phyloP scores from a whole-genome alignment of 2,113 vertebrate species.

The Lampris incognitus region DNA sequence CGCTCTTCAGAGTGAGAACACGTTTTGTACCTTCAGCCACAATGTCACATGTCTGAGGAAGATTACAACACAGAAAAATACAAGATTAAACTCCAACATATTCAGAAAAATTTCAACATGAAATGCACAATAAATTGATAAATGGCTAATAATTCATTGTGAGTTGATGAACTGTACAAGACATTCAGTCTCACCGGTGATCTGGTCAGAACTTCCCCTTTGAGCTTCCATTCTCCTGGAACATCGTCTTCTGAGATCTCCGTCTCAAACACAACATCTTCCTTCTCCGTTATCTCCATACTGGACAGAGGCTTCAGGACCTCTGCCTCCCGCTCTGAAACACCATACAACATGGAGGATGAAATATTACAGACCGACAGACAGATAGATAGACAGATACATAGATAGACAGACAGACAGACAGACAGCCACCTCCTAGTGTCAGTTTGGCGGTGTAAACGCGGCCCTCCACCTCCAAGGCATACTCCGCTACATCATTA shows the following conservation, averaged over 20 bases:
- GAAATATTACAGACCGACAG: conserved; percentile 1
- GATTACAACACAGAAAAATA: conserved; percentile 4
- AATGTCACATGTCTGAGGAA: conserved; percentile 91
- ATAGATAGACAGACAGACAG: background rate
- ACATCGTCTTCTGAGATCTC: conserved; percentile 95
- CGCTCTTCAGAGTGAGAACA: conserved; percentile 90
- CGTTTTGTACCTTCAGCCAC: conserved; percentile 90
- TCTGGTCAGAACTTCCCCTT: conserved; percentile 91
- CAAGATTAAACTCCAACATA: too few species aligned
- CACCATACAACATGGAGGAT: background rate
- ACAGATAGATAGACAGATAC: background rate
- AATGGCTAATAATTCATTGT: too few species aligned
- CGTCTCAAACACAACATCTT: conserved; percentile 92
- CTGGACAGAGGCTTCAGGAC: conserved; percentile 92
- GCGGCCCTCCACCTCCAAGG: conserved; percentile 93
- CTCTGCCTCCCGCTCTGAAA: conserved; percentile 91
- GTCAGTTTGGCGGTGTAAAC: conserved; percentile 93
- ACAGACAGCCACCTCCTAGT: conserved; percentile 87
- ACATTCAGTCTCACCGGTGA: conserved; percentile 88
- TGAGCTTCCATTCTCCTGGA: conserved; percentile 96
- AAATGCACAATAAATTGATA: too few species aligned
- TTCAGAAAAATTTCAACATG: too few species aligned
- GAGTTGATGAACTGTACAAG: background rate
- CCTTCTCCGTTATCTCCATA: conserved; percentile 92
- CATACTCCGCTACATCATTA: conserved; percentile 90